Conservation (phyloP, 2,888 invertebrate genomes). For the Drosophila seclusa region DNA sequence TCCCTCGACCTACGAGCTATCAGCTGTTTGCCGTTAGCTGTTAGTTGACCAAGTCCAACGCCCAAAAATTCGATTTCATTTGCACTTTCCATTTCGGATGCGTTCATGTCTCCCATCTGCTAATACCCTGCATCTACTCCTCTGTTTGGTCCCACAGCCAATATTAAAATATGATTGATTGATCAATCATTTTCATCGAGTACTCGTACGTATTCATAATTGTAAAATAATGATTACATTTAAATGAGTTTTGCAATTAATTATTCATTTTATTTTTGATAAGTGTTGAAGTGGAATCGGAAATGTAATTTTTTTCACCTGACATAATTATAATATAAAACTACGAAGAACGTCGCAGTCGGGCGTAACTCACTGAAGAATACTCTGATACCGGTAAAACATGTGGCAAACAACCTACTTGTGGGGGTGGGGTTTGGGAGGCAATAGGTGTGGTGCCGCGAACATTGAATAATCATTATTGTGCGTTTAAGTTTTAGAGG, state of each 20-base stretch:
- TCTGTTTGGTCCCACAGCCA: neutral
- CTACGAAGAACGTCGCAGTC: neutral
- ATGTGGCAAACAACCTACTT: neutral
- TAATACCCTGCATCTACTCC: conserved; percentile 30
- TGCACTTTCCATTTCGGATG: conserved; percentile 61
- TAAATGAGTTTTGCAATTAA: neutral
- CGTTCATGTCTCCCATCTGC: conserved; percentile 40
- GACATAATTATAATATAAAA: neutral
- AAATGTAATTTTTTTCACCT: neutral
- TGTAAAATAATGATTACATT: conserved; percentile 20
- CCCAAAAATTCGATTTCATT: conserved; percentile 55
- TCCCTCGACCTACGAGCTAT: conserved; percentile 16
- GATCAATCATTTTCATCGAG: neutral
- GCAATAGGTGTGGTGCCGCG: neutral
- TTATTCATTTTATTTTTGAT: neutral
- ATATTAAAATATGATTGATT: too few species aligned
- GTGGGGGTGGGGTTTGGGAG: neutral
- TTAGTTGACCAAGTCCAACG: conserved; percentile 34
- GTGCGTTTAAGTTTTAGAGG: neutral
- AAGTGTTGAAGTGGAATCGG: neutral
- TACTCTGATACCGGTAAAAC: neutral
- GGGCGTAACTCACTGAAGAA: neutral
- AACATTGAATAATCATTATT: neutral
- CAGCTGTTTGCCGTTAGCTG: conserved; percentile 30
- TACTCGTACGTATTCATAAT: conserved; percentile 2